Conservation (phyloP, 2,113 vertebrate species). For the Nannobrachium achirus region DNA sequence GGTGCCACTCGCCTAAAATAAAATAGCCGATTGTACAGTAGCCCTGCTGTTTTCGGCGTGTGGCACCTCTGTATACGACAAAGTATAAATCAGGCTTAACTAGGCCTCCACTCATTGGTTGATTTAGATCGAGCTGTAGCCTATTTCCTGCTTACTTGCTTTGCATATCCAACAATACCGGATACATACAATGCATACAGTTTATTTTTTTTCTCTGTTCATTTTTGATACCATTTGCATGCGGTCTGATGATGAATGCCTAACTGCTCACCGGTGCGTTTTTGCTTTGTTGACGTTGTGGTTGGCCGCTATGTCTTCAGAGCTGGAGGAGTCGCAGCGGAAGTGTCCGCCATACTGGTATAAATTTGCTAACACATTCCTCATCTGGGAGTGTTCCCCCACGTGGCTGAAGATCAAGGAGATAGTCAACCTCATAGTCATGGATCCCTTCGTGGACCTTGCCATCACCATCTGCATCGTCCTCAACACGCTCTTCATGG, state of each 20-base stretch:
- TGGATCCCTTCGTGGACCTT: conserved; percentile 98
- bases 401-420: conserved; percentile 94
- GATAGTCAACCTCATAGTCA: conserved; percentile 93
- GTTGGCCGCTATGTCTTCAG: conserved; percentile 78
- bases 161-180: conserved; percentile 77
- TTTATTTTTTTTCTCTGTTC: conserved; percentile 50
- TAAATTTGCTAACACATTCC: conserved; percentile 96
- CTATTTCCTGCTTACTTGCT: conserved; percentile 78
- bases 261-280: conserved; percentile 37
- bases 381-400: conserved; percentile 97
- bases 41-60: no score
- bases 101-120: conserved; percentile 75
- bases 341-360: conserved; percentile 99
- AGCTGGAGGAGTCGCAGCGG: conserved; percentile 96
- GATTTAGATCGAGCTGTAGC: conserved; percentile 69
- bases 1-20: no score
- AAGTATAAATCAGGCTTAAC: conserved; percentile 5
- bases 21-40: no score
- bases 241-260: conserved; percentile 44
- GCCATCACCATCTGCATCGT: conserved; percentile 99
- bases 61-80: no score
- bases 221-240: conserved; percentile 67
- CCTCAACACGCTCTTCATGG: conserved; percentile 98
- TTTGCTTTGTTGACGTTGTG: conserved; percentile 51
- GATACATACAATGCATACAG: conserved; percentile 78